Evolutionary conservation across 2,888 invertebrate genomes (phyloP).

Genomic region (Sisyra terminalis): DNA sequence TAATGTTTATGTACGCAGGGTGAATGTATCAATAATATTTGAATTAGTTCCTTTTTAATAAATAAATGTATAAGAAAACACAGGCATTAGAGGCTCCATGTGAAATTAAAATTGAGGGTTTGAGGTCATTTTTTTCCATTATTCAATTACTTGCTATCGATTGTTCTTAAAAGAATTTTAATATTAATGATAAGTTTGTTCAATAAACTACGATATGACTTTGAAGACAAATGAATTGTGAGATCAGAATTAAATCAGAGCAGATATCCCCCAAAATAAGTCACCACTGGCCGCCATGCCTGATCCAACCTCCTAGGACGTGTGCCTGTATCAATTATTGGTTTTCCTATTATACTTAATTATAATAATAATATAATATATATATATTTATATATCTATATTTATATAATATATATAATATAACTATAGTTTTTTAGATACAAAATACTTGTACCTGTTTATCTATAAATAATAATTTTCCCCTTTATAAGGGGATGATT

Average conservation of each 20-base stretch:
- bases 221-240: neutral
- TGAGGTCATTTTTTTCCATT: no score
- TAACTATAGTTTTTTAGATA: neutral
- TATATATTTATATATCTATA: constrained; percentile 7
- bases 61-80: no score
- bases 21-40: no score
- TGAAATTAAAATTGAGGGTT: no score
- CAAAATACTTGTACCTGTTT: neutral
- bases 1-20: no score
- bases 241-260: neutral
- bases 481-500: constrained; percentile 5
- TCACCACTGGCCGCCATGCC: constrained; percentile 7
- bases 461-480: constrained; percentile 1
- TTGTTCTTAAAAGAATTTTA: no score
- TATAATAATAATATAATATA: neutral
- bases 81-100: no score
- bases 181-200: no score
- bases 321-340: constrained; percentile 6
- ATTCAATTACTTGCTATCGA: no score
- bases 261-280: constrained; percentile 6
- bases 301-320: constrained; percentile 9
- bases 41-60: no score
- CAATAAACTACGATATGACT: no score
- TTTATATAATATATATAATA: constrained; percentile 5
- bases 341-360: constrained; percentile 3